phyloP scores from a whole-genome alignment of 2,888 invertebrate species.

The Galeopsomyia nigrocyanea region DNA sequence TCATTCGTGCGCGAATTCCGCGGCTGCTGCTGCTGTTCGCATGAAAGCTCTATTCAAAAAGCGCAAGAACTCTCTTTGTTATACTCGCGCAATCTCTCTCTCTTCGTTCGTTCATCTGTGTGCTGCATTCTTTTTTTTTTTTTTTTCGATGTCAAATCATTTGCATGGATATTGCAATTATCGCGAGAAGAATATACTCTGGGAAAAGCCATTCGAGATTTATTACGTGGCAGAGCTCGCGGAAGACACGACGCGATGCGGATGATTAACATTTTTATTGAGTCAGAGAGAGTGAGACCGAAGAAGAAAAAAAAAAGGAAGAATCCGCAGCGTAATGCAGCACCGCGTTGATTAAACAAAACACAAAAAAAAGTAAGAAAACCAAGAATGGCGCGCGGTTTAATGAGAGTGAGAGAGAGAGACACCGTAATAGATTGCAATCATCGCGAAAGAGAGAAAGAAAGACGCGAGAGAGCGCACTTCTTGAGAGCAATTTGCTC shows the following conservation, averaged over 20 bases:
- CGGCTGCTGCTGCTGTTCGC: conserved; percentile 40
- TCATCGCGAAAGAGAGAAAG: not conserved
- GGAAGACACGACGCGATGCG: too few relatives aligned
- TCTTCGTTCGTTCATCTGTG: not conserved
- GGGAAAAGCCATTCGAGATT: too few relatives aligned
- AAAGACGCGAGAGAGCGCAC: conserved; percentile 10
- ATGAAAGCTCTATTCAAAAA: not conserved
- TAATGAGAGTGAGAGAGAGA: conserved; percentile 1
- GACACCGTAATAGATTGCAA: conserved; percentile 14
- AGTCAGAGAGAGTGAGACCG: conserved; percentile 21
- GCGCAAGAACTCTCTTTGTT: too few relatives aligned
- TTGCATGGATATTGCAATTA: not conserved
- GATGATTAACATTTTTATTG: not conserved
- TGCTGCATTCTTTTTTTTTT: too few relatives aligned
- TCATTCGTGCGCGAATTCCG: conserved; percentile 49
- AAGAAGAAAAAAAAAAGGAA: conserved; percentile 24
- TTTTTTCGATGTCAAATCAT: conserved; percentile 1
- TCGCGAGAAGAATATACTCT: conserved; percentile 27
- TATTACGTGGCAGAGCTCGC: conserved; percentile 20
- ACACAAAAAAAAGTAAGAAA: not conserved
- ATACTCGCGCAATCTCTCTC: not conserved
- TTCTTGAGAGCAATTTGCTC: conserved; percentile 17
- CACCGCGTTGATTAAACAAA: not conserved
- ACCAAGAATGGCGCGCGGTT: not conserved
- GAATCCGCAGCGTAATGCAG: conserved; percentile 30